Evolutionary conservation across 2,797 vertebrate genomes (phyloP), one percentile per base, ranked within the genome.

Genomic region (Apogon hyalosoma): DNA sequence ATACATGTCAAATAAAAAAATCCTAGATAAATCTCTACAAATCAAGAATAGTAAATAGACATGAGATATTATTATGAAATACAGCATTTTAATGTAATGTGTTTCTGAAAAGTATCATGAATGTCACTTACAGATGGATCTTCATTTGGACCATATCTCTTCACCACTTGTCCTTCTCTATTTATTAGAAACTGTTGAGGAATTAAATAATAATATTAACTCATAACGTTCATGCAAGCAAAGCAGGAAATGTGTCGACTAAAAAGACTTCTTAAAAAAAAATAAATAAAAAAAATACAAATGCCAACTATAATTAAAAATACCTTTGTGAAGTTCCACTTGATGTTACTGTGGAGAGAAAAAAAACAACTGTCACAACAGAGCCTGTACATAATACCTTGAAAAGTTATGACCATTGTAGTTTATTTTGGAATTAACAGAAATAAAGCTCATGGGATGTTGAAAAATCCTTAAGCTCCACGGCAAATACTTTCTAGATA

Each of bases 241-340:
- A 24, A 50, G 14, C 0, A 8, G 55, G 3, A 2, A 10, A 7
- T 15, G 4, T 9, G 15, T 21, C 1, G 24, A 38, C 6, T n/a
- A 0, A 55, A n/a, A 7, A 42, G 36, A 14, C 15, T 2, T 7
- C 1, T 45, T 12, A 45, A 31, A 21, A 21, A 21, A 3, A 28
- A 28, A 28, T 28, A 28, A 21, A 21, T 21, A 21, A 21, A 21
- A 21, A 28, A 28, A 28, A 28, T 28, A 28, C 24, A 28, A 43
- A 28, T 45, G 3, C 0, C 0, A 48, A 55, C 0, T 18, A 11
- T 3, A 28, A 43, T 3, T 7, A 1, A 16, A 18, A 24, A 82
- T 93, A 98, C 97, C 97, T 99, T 99, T 5, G 97, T 97, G 87
- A 99, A 99, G 81, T 99, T 99, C 98, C 98, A 99, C 31, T 99